Percentiles rank a stretch among this genome's conserved stretches.
These are phyloP conservation scores for Aradophagus sp. DNA, from an alignment of 1,140 invertebrate genomes.

Conservation along the genomic window DNA sequence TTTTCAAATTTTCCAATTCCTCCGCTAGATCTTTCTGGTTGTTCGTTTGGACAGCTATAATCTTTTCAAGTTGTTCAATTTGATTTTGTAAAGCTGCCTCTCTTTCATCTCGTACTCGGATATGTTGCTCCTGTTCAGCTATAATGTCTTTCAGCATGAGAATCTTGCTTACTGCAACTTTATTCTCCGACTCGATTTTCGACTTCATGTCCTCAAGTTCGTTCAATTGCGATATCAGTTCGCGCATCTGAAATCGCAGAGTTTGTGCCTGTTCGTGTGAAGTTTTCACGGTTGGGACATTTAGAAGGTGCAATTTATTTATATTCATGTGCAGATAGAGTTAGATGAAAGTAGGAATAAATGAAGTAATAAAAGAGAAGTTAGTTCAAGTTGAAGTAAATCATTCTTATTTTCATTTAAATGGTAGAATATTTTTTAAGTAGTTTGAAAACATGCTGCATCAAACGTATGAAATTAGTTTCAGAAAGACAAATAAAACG, in stretches of 20 bases:
- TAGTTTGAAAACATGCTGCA: too few species aligned
- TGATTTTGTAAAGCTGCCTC: conserved; percentile 73
- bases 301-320: conserved; percentile 37
- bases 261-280: conserved; percentile 78
- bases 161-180: conserved; percentile 83
- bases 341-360: too few species aligned
- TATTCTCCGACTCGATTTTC: conserved; percentile 79
- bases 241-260: conserved; percentile 81
- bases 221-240: conserved; percentile 78
- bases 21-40: conserved; percentile 76
- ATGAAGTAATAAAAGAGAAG: background rate
- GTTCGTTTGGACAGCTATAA: conserved; percentile 76
- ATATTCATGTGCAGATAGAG: conserved; percentile 27
- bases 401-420: too few species aligned
- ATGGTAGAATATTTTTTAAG: too few species aligned
- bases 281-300: conserved; percentile 12
- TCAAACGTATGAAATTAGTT: too few species aligned
- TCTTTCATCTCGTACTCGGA: conserved; percentile 78
- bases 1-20: conserved; percentile 75
- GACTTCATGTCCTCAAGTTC: conserved; percentile 78
- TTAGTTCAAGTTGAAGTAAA: too few species aligned
- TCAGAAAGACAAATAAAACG: background rate
- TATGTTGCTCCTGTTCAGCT: conserved; percentile 81
- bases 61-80: conserved; percentile 73
- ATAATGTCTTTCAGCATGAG: conserved; percentile 84